A percentile compares a stretch with the other conserved stretches of the same genome.
Evolutionary conservation across 2,797 vertebrate species (phyloP).

Genomic region (Perodicticus potto): DNA sequence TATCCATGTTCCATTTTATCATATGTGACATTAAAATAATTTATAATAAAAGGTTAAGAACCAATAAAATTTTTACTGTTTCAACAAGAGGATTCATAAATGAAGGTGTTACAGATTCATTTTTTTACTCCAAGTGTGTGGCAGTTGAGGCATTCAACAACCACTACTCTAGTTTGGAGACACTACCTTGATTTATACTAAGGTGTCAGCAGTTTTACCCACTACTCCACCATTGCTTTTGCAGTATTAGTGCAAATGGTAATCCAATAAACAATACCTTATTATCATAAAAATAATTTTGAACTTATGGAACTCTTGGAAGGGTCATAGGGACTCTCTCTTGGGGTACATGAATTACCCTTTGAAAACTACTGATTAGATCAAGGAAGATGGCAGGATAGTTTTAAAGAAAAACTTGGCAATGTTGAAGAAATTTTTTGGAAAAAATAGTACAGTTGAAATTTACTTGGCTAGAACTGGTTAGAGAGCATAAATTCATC

Average conservation of each 20-base stretch:
- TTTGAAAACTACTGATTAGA: not conserved
- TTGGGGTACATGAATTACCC: not conserved
- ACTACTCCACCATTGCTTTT: not conserved
- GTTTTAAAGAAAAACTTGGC: not conserved
- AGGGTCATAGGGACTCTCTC: not conserved
- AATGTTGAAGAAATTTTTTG: not conserved
- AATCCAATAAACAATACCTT: not conserved
- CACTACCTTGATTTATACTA: not conserved
- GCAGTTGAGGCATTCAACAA: not conserved
- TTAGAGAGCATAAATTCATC: not conserved
- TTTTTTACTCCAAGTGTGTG: not conserved
- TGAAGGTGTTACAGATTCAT: not conserved
- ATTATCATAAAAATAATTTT: not conserved
- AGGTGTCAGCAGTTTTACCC: not conserved
- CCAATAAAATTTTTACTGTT: conserved; percentile 1
- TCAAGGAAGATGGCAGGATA: not conserved
- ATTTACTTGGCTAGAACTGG: not conserved
- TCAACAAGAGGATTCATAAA: not conserved
- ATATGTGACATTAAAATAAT: not conserved
- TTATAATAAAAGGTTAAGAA: not conserved
- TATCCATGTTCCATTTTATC: not conserved
- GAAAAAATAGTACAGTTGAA: not conserved
- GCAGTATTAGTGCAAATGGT: not conserved
- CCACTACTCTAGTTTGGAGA: not conserved
- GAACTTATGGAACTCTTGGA: not conserved